Base-by-base conservation (phyloP, 2,113 vertebrate genomes). In the Gymnarchus niloticus region DNA sequence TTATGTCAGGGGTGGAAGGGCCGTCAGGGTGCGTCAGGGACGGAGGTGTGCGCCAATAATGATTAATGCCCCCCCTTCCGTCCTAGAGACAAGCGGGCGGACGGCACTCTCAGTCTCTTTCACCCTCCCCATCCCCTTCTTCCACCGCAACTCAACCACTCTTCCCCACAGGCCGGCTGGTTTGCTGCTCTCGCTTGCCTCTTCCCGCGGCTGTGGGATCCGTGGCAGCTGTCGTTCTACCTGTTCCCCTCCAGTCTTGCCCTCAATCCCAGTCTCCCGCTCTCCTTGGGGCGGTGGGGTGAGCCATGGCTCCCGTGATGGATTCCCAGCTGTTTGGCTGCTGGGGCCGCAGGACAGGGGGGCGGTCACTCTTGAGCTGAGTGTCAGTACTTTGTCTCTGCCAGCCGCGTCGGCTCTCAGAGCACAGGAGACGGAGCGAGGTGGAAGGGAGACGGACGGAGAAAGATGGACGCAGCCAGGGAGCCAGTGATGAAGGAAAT, bases 1-100 rank as follows among this genome's bases (percentile, higher is more conserved):
- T 99, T 99, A 98, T 99, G 96, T 97, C 96, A 93, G 95, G 95
- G 95, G 95, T 97, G 95, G 93, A 95, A 92, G 94, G 90, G 97
- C 96, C 95, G 95, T 96, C 95, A 96, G 93, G 93, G 91, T 77
- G 94, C 94, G 95, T 95, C 95, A 92, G 90, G 95, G 95, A 97
- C 96, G 94, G 96, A 98, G 96, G 97, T 97, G 96, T 96, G 95
- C 95, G 95, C 98, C 97, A 96, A 98, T 98, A 98, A 98, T 99
- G 97, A 99, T 99, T 98, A 97, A 99, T 98, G 94, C 94, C 93
- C 95, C 93, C 92, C 90, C 92, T 73, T 91, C 91, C 90, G 88
- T 91, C 87, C 93, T 91, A 90, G 88, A 90, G 91, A 91, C 89
- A 92, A 91, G 89, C 89, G 88, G 89, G 87, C 91, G 85, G 87